Base-by-base conservation (phyloP, 2,888 invertebrate genomes). In the Abrostola triplasia region DNA sequence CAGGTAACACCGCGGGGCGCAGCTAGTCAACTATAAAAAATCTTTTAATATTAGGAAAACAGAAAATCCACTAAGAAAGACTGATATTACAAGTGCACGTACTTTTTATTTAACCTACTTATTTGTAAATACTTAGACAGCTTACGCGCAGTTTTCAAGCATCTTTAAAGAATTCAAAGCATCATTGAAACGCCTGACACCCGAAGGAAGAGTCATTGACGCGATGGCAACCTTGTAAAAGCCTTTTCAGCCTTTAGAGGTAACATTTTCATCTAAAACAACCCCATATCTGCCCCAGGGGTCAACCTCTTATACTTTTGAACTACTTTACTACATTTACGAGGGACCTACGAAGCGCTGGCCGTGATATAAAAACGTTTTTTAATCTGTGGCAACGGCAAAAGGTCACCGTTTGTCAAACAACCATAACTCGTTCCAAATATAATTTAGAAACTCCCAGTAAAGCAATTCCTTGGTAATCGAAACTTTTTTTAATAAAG, bases 161-260 rank as follows among this genome's bases (percentile, higher is more conserved):
- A 51, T 41, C 51, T 48, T 44, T 59, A 51, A 9, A 60, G 52
- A 42, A 50, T 40, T 47, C 36, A 41, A n/a, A 60, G 52, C 60
- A 56, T 55, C 55, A 24, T 52, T 66, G 49, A 64, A 47, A 59
- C 38, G 37, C 38, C 59, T 74, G 52, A 55, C 49, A 40, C 52
- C 48, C 56, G 40, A 62, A 70, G 24, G 13, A 24, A 47, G 65
- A 55, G 52, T 58, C 67, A 59, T 67, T 66, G 73, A 75, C 50
- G 48, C 51, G 56, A 62, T 67, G 60, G 61, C 74, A 71, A 78
- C 77, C 74, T 71, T 74, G 64, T 77, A 69, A 64, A 76, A 71
- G 69, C 73, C 64, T 76, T 67, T 77, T 77, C 73, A 80, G 68
- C 77, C 70, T 73, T 69, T 54, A 66, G 47, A 70, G 51, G 36